Evolutionary conservation across 2,113 vertebrate genomes (phyloP), one percentile per base, ranked within the genome.

Genomic region (Marcusenius ussheri): DNA sequence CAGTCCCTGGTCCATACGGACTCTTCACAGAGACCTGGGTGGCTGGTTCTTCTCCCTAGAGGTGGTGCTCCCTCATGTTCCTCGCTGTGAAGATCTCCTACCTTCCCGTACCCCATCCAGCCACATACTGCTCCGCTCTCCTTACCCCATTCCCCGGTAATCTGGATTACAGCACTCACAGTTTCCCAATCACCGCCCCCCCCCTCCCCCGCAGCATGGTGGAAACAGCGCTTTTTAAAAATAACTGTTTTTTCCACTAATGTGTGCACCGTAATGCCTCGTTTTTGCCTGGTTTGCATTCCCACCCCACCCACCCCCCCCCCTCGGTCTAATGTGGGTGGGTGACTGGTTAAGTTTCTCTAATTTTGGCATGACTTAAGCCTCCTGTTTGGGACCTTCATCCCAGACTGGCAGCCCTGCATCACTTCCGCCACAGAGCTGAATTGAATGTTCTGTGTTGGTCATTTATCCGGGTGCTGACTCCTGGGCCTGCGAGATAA

Each of bases 181-280:
- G 42, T 84, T 84, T 84, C 83, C 42, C 83, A 45, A 42, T 84
- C 10, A 11, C 1, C 35, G 1, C 35, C 35, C 35, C 35, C 35
- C 35, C 35, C 35, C 35, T 1, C 35, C 35, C 35, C 35, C 9
- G 11, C 47, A 39, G 19, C 10, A 19, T 27, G n/a, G 50, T 53
- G 47, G 85, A 87, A 87, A 87, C 31, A 53, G 17, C n/a, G 15
- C n/a, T 53, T 87, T 53, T 87, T 87, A 87, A 56, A 56, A 87
- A 87, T 87, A 87, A 56, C 50, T 53, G 17, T 53, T 87, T 84
- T 87, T 87, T 53, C 85, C 31, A 7, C 31, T 53, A 87, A 19
- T 19, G n/a, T 49, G 47, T 10, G 15, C n/a, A 53, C 85, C 50
- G 10, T 35, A 53, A 35, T 56, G 85, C 27, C 49, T 35, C n/a